Evolutionary conservation across 2,113 vertebrate species (phyloP), one percentile per base, ranked within the genome.

Genomic region (Ammodytes dubius): DNA sequence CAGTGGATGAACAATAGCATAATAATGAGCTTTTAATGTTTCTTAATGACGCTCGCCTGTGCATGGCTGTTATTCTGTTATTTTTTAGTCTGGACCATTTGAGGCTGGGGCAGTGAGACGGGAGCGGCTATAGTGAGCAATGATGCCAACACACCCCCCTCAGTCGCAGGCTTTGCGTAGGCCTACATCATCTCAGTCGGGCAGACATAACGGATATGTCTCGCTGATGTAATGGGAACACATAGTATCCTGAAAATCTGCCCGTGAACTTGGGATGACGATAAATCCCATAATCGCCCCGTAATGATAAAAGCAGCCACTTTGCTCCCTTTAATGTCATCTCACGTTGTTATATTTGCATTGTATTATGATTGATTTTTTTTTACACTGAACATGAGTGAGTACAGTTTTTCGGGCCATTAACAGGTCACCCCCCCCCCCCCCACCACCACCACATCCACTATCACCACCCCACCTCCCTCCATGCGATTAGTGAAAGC

Each of bases 11-110:
- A 87, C 88, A 85, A 88, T 70, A 78, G 79, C 86, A 82, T 50
- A 63, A 52, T 89, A 89, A 92, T 88, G 89, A 85, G 76, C 69
- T 87, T 93, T 89, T 91, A 91, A 93, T 93, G 89, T 70, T 76
- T 84, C 72, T 82, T 92, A 90, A 93, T 90, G 89, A 84, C 61
- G 43, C 63, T 81, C 45, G 56, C 65, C 27, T 71, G 77, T 65
- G 82, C 77, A 67, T 74, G 19, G 47, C 73, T 69, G 43, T 70
- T 79, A 74, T 87, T 87, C 60, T 82, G 73, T 71, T 85, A 27
- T 27, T 27, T 86, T 81, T 64, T 69, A 75, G 42, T 84, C 65
- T 67, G 71, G 77, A 60, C 80, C 70, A 86, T 93, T 86, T 87
- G 80, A 87, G 73, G 49, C 66, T 1, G 27, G 49, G 56, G 74